Evolutionary conservation across 2,888 invertebrate genomes (phyloP).

Genomic region (Polia nebulosa): DNA sequence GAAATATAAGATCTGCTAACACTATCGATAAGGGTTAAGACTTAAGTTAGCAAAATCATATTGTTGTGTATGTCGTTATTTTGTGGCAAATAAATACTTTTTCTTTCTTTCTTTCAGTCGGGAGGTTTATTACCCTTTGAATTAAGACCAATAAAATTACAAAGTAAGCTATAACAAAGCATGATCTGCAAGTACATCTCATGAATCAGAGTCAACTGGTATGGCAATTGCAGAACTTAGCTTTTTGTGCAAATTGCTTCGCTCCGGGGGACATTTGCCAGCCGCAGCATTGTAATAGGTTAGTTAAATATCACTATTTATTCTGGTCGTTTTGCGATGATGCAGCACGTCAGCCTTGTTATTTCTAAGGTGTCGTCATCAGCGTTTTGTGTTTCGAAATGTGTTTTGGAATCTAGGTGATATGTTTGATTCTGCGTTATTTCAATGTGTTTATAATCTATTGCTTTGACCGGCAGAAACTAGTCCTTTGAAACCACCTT

Average conservation of each 20-base stretch:
- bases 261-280: constrained; percentile 61
- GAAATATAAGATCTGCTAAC: too few species aligned
- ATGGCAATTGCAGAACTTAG: constrained; percentile 52
- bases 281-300: constrained; percentile 56
- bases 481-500: too few species aligned
- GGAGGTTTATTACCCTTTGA: too few species aligned
- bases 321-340: constrained; percentile 46
- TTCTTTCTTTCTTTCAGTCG: too few species aligned
- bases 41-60: too few species aligned
- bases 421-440: neutral
- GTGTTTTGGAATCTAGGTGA: neutral
- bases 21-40: too few species aligned
- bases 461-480: too few species aligned
- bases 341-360: constrained; percentile 20
- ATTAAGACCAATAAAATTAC: constrained; percentile 31
- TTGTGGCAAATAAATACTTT: too few species aligned
- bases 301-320: constrained; percentile 64
- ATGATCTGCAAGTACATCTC: constrained; percentile 45
- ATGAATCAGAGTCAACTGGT: constrained; percentile 45
- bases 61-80: too few species aligned
- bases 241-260: constrained; percentile 67
- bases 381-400: constrained; percentile 6
- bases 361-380: constrained; percentile 28
- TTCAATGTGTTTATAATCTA: neutral
- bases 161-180: constrained; percentile 39